A percentile compares a stretch with the other conserved stretches of the same genome.
phyloP scores from a whole-genome alignment of 2,113 vertebrate species.

The Larimichthys polyactis region DNA sequence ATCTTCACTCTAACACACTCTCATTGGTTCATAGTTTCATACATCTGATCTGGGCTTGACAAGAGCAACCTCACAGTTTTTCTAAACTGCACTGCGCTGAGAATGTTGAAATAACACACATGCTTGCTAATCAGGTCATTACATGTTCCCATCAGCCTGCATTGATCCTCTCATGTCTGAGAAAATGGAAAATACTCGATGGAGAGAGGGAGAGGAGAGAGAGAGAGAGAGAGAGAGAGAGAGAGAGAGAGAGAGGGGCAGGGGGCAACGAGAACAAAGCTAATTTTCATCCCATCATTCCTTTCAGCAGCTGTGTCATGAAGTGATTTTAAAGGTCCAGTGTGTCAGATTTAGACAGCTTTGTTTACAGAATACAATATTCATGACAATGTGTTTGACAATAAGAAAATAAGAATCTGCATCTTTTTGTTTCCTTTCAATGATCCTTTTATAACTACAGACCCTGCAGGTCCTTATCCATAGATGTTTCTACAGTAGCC shows the following conservation, averaged over 20 bases:
- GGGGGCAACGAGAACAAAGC: background rate
- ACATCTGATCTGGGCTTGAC: background rate
- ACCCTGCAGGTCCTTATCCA: no score
- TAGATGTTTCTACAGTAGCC: no score
- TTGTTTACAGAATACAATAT: no score
- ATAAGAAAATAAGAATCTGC: no score
- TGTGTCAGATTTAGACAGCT: no score
- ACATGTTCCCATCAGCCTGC: conserved; percentile 48
- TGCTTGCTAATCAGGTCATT: conserved; percentile 39
- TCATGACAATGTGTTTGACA: no score
- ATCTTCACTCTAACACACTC: background rate
- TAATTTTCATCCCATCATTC: background rate
- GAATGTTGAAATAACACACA: conserved; percentile 29
- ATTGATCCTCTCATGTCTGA: conserved; percentile 43
- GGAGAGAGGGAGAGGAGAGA: conserved; percentile 7
- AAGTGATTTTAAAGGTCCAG: background rate
- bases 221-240: no score
- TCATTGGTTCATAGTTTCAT: conserved; percentile 5
- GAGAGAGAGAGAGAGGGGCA: no score
- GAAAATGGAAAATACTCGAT: conserved; percentile 51
- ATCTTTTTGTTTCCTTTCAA: no score
- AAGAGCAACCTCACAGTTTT: background rate
- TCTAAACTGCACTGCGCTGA: background rate
- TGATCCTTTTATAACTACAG: no score
- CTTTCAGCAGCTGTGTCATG: conserved; percentile 8